Evolutionary conservation across 1,140 invertebrate species (phyloP), one percentile per base, ranked within the genome.

Genomic region (Drosophila arizonae): DNA sequence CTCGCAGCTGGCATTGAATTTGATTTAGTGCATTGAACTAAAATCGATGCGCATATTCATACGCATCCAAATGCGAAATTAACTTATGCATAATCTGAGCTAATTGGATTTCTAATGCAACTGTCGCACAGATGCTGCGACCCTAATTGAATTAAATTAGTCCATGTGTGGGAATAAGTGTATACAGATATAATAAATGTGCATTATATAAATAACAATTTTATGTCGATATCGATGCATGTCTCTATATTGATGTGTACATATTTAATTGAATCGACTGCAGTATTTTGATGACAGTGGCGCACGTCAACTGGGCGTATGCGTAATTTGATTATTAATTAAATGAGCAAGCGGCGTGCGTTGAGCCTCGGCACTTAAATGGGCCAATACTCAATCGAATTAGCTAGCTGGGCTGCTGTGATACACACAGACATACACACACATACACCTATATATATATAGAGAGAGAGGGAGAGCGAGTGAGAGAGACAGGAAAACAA

Each of bases 251-350:
- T 30, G 41, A 10, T 30, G 56, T 46, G 15, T 36, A 10, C 24
- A 28, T 56, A 62, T 60, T 43, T 58, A 57, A 57, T 60, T 60
- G 45, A 60, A 48, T 48, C 24, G 45, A 50, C 30, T 36, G 46
- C 30, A 24, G 46, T 21, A 15, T 62, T 36, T 50, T 50, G 60
- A 51, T 62, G 60, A 62, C 57, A 60, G 2, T 46, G 52, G 26
- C 28, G 17, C 33, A 41, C 58, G 82, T 76, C 76, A 39, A 82
- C 79, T 62, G 73, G 76, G 72, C 84, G 82, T 87, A 87, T 87
- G 69, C 82, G 84, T 87, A 87, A 88, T 87, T 87, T 77, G 79
- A 88, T 87, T 88, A 87, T 82, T 87, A 88, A 87, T 87, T 87
- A 77, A 87, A 86, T 87, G 77, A 41, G 65, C 77, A 28, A 64